Conservation (phyloP, 2,888 invertebrate genomes). For the Philereme transversata region DNA sequence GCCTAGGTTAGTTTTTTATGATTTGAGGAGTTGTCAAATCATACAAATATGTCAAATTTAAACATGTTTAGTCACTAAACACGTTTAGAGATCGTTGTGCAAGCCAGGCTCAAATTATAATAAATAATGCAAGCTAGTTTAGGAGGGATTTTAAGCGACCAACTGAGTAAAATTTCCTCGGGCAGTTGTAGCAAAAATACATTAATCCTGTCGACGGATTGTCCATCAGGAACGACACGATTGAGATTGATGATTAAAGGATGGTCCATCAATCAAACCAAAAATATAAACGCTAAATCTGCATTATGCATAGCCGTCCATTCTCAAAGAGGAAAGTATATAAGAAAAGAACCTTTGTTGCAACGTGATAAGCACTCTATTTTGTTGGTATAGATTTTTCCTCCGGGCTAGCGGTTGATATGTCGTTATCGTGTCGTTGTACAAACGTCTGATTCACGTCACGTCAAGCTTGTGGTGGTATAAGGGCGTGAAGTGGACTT, state of each 20-base stretch:
- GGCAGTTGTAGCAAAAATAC: conserved; percentile 10
- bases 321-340: conserved; percentile 15
- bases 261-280: conserved; percentile 37
- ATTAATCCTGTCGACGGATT: conserved; percentile 24
- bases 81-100: too few relatives aligned
- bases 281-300: conserved; percentile 37
- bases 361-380: conserved; percentile 8
- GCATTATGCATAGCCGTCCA: conserved; percentile 33
- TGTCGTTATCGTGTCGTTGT: conserved; percentile 4
- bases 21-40: too few relatives aligned
- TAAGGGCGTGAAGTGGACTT: too few relatives aligned
- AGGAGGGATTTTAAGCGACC: not conserved
- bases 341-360: conserved; percentile 11
- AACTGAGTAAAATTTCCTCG: not conserved
- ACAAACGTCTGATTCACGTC: not conserved
- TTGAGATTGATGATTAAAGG: conserved; percentile 35
- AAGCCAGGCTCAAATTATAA: too few relatives aligned
- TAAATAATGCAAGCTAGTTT: too few relatives aligned
- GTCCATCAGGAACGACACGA: conserved; percentile 31
- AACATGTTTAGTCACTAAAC: too few relatives aligned
- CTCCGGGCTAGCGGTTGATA: not conserved
- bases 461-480: not conserved
- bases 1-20: too few relatives aligned
- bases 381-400: conserved; percentile 8
- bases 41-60: too few relatives aligned